Percentiles rank a stretch among this genome's conserved stretches.
Conservation (phyloP, 2,888 invertebrate genomes). For the Venustoraphidia nigricollis region DNA sequence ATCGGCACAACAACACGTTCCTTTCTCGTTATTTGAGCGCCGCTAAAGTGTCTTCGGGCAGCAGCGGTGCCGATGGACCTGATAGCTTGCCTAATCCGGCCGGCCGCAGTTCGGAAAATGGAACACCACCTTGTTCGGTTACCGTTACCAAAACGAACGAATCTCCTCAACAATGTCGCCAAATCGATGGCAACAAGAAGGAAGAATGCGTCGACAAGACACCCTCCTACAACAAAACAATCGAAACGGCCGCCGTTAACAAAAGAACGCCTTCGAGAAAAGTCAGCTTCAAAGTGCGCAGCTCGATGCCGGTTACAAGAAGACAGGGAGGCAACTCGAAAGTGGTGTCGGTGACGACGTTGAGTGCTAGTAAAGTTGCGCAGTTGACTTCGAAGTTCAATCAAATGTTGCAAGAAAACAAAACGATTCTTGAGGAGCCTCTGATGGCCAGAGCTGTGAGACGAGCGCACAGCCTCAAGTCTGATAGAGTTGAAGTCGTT, state of each 20-base stretch:
- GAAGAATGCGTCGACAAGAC: no score
- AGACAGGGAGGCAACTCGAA: slow-evolving; percentile 26
- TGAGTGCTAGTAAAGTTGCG: slow-evolving; percentile 43
- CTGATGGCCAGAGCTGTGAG: slow-evolving; percentile 38
- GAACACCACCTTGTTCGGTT: no score
- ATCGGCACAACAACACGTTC: no score
- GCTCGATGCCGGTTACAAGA: slow-evolving; percentile 28
- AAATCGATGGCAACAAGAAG: no score
- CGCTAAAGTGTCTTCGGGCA: no score
- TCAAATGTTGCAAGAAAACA: slow-evolving; percentile 37
- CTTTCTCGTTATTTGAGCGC: no score
- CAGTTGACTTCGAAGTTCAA: slow-evolving; percentile 56
- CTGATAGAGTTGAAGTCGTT: neutral
- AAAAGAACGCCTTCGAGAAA: slow-evolving; percentile 31
- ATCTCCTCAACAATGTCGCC: no score
- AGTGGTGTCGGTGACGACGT: slow-evolving; percentile 31
- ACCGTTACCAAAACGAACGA: no score
- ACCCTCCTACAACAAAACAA: no score
- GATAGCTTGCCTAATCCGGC: no score
- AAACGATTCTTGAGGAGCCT: slow-evolving; percentile 32
- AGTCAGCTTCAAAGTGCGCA: slow-evolving; percentile 46
- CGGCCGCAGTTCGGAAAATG: no score
- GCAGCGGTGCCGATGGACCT: no score
- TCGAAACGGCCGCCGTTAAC: slow-evolving; percentile 5
- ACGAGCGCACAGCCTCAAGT: slow-evolving; percentile 25